Base-by-base conservation (phyloP, 2,888 invertebrate species). In the Drosophila recens region DNA sequence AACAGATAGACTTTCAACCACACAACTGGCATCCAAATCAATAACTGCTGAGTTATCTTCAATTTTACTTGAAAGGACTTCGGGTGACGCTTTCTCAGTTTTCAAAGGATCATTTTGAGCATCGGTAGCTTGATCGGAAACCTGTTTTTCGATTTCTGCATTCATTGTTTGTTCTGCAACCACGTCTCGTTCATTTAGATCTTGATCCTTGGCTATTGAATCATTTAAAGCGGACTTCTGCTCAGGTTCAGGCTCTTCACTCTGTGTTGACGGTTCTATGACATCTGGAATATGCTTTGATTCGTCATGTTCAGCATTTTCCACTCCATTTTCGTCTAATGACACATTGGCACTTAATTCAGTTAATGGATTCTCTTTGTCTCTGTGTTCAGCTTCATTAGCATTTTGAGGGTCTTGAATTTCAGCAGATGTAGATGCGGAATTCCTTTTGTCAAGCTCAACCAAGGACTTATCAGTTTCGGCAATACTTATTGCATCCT, bases 1-100 rank as follows among this genome's bases (percentile, higher is more conserved):
- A 30, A 30, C 17, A 15, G 20, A 34, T 53, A 52, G 34, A 5
- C n/a, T 2, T 10, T 45, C 23, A 40, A n/a, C 40, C 3, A 0
- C 3, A 27, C 23, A 48, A 34, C 15, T 57, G 45, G 17, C 6
- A 43, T 70, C 42, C 38, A 63, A 53, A 17, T 49, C 38, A 51
- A 64, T 34, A 6, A 15, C 9, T 11, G 23, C 15, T 6, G 46
- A 30, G 20, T 10, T 2, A 13, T 6, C 17, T n/a, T 33, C 23
- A 1, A 51, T 17, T 49, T 33, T 11, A 5, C 5, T 34, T 20
- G 15, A 46, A 10, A 10, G 3, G 10, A 17, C 17, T 34, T 49
- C 11, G 4, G 17, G 15, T 20, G 38, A 15, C 3, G 34, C 23
- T n/a, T 46, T 45, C 4, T 45, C 2, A 9, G 5, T n/a, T 15